Base-by-base conservation (phyloP, 2,888 invertebrate species). In the Stenoptilia bipunctidactyla region DNA sequence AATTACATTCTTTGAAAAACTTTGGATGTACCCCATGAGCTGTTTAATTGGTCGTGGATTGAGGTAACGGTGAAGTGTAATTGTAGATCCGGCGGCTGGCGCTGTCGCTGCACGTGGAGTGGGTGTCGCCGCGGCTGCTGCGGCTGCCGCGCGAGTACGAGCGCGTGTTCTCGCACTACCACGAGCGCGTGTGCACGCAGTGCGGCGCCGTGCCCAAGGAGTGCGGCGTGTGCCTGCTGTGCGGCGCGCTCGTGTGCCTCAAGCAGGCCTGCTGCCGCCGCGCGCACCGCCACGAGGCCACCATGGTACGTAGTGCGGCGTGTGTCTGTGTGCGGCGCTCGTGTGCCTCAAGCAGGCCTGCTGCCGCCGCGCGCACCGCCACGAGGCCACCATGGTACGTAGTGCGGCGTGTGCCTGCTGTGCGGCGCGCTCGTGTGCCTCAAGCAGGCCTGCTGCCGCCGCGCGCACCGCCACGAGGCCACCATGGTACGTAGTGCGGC, bases 321-420 rank as follows among this genome's bases (percentile, higher is more conserved):
- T 85, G 92, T 97, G 40, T 88, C 92, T 51, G 92, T 93, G 56
- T 98, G 98, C 74, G 98, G 98, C 40, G 96, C n/a, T n/a, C n/a
- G n/a, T n/a, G n/a, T n/a, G n/a, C n/a, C n/a, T n/a, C n/a, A n/a
- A n/a, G n/a, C n/a, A n/a, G n/a, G n/a, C n/a, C n/a, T n/a, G n/a
- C n/a, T n/a, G n/a, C n/a, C n/a, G n/a, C n/a, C n/a, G n/a, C n/a
- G n/a, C n/a, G n/a, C n/a, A n/a, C n/a, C n/a, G n/a, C n/a, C n/a
- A n/a, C n/a, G n/a, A n/a, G n/a, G n/a, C n/a, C n/a, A n/a, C n/a
- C n/a, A n/a, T n/a, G n/a, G n/a, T n/a, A n/a, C n/a, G n/a, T n/a
- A n/a, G n/a, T n/a, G n/a, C n/a, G n/a, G n/a, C n/a, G n/a, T n/a
- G n/a, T n/a, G n/a, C n/a, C n/a, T n/a, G n/a, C n/a, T n/a, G n/a